A percentile compares a stretch with the other conserved stretches of the same genome.
phyloP scores from a whole-genome alignment of 2,888 invertebrate genomes.

The Cepaea hortensis region DNA sequence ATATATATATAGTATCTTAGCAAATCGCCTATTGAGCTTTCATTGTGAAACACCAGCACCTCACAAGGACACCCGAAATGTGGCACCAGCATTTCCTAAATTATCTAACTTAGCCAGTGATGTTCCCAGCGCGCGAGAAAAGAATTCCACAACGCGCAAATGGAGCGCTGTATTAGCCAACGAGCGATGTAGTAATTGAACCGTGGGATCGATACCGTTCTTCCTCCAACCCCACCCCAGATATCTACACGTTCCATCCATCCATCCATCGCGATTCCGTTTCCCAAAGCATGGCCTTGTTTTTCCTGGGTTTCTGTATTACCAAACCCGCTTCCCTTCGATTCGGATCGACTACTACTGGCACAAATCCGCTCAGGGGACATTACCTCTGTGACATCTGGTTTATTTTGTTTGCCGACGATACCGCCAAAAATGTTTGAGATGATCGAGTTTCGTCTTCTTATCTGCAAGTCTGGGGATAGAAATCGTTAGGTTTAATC shows the following conservation, averaged over 20 bases:
- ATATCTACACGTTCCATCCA: neutral
- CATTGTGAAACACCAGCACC: neutral
- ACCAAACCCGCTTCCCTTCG: conserved; percentile 27
- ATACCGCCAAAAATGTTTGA: conserved; percentile 14
- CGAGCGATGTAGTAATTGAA: conserved; percentile 39
- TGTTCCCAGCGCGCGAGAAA: neutral
- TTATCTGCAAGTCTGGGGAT: neutral
- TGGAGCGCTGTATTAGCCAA: conserved; percentile 36
- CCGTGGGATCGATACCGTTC: conserved; percentile 38
- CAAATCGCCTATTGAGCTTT: too few relatives aligned
- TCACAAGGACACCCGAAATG: too few relatives aligned
- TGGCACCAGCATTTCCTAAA: too few relatives aligned
- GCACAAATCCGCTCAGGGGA: conserved; percentile 28
- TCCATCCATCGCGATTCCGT: conserved; percentile 12
- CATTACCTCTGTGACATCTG: conserved; percentile 39
- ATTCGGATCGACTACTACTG: conserved; percentile 36
- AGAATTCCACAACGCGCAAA: conserved; percentile 12
- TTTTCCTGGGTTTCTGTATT: conserved; percentile 9
- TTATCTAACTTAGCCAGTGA: neutral
- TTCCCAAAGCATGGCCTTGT: neutral
- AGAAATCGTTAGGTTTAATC: neutral
- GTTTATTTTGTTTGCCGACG: conserved; percentile 36
- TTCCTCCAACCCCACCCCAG: conserved; percentile 12
- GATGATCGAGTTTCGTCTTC: neutral
- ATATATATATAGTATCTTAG: too few relatives aligned